Evolutionary conservation across 2,888 invertebrate species (phyloP), one percentile per base, ranked within the genome.

Genomic region (Chaetogeoica ovagalla): DNA sequence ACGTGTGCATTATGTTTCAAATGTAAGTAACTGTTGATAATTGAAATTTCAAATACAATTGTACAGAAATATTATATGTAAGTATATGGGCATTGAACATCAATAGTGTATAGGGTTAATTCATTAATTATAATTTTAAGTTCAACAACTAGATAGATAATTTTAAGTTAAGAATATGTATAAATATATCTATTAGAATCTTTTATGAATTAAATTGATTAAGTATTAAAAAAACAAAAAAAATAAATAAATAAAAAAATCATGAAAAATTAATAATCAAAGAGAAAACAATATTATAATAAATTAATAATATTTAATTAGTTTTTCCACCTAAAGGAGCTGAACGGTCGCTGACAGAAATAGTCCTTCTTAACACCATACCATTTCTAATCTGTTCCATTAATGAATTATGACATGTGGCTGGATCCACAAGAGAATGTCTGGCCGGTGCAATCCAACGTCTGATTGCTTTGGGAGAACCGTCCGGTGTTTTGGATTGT

Each of bases 321-420:
- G 94, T 94, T 87, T 94, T 93, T 48, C 55, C 55, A 7, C 55
- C 55, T 19, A 55, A 19, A 55, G 95, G 95, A 82, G 95, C 95
- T 72, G 95, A 95, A 83, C 95, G 89, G 87, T 95, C 95, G 87
- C 93, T 93, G 85, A 91, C 91, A n/a, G 87, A 89, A 83, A 91
- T 90, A 83, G 95, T 93, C 84, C 94, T 91, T 82, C 92, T 91
- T 81, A 96, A 86, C 60, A 92, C 91, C 23, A 95, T 95, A 81
- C 96, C 96, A 83, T 93, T 90, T 85, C 94, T 93, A 82, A 96
- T 96, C 86, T 96, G 96, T 88, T 96, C 96, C 95, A 96, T 94
- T n/a, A 96, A 88, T 0, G 95, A 95, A 83, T 94, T 95, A 87
- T 94, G 93, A 84, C 93, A 92, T 55, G 91, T 88, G 82, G 92